Conservation (phyloP, 2,113 vertebrate genomes). For the Takifugu flavidus region DNA sequence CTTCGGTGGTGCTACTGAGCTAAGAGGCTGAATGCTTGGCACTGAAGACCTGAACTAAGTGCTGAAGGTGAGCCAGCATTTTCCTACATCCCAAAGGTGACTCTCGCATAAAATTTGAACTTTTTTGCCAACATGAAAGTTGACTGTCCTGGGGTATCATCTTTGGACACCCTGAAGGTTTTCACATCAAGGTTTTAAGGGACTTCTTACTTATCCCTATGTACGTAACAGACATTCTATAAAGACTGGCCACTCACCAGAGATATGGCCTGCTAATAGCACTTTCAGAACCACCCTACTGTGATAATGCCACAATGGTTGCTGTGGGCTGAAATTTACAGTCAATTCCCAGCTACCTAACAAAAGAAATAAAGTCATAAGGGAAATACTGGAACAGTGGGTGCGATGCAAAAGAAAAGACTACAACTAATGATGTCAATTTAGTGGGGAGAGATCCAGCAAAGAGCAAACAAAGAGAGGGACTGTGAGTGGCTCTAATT, state of each 20-base stretch:
- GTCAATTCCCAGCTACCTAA: conserved; percentile 37
- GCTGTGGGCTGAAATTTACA: conserved; percentile 41
- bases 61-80: conserved; percentile 40
- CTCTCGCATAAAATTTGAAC: conserved; percentile 46
- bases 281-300: conserved; percentile 32
- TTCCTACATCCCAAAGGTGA: conserved; percentile 69
- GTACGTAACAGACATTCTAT: conserved; percentile 10
- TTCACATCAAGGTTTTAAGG: neutral
- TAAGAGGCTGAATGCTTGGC: conserved; percentile 33
- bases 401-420: conserved; percentile 30
- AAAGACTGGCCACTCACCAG: conserved; percentile 21
- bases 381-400: conserved; percentile 16
- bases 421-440: conserved; percentile 48
- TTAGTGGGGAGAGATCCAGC: conserved; percentile 58
- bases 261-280: conserved; percentile 35
- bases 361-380: conserved; percentile 45
- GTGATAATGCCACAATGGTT: conserved; percentile 48
- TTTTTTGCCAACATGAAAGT: conserved; percentile 43
- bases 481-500: conserved; percentile 61
- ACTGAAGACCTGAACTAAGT: conserved; percentile 40
- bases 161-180: too few species aligned
- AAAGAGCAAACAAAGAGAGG: conserved; percentile 62
- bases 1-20: conserved; percentile 33
- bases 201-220: conserved; percentile 21
- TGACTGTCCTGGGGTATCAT: conserved; percentile 1